Percentiles rank a stretch among this genome's conserved stretches.
These are phyloP conservation scores for Apis dorsata DNA, from an alignment of 1,140 invertebrate species.

Conservation along the genomic window DNA sequence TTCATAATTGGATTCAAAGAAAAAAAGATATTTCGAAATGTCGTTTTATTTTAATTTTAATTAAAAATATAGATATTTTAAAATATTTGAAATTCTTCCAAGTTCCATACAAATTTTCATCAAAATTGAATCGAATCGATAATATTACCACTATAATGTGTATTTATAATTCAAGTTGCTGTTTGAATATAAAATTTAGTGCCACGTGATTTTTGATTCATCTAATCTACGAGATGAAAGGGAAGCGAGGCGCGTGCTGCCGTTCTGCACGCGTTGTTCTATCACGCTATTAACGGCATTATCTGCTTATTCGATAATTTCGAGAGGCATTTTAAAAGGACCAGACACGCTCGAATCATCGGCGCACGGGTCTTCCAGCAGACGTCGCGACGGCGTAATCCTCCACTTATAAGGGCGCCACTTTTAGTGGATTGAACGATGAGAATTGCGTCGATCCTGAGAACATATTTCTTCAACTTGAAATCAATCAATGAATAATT, in stretches of 20 bases:
- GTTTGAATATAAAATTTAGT: neutral
- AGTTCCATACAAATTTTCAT: neutral
- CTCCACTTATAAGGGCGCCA: conserved; percentile 48
- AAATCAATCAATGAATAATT: neutral
- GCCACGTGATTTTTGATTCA: conserved; percentile 36
- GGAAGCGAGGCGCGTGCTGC: conserved; percentile 43
- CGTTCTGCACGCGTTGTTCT: conserved; percentile 19
- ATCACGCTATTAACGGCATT: conserved; percentile 46
- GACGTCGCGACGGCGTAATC: conserved; percentile 42
- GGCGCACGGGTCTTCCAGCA: conserved; percentile 49
- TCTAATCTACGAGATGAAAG: conserved; percentile 30
- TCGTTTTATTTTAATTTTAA: neutral
- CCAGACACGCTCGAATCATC: conserved; percentile 45
- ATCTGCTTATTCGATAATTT: conserved; percentile 52
- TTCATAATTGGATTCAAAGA: neutral
- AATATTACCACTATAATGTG: neutral
- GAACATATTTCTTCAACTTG: neutral
- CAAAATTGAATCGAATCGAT: neutral
- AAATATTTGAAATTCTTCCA: neutral
- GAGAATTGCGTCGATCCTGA: conserved; percentile 12
- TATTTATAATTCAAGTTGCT: conserved; percentile 10
- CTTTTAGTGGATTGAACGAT: conserved; percentile 42
- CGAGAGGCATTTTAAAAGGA: conserved; percentile 51
- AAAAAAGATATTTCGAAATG: neutral
- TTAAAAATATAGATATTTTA: neutral